Evolutionary conservation across 2,888 invertebrate genomes (phyloP), one percentile per base, ranked within the genome.

Genomic region (Pedicia rivosa): DNA sequence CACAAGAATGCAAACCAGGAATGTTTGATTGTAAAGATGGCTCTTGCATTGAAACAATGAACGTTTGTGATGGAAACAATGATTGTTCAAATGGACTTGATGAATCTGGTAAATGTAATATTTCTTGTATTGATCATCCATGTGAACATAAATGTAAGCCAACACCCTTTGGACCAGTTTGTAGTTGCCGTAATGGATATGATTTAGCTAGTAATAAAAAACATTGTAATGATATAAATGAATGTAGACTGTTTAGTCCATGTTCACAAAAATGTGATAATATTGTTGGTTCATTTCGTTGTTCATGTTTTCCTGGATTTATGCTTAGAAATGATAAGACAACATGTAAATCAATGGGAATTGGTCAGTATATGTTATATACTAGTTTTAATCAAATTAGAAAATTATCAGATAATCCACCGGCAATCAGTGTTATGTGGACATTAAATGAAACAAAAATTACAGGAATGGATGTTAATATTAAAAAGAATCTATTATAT

Each of bases 21-120:
- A 63, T 65, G 42, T 75, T 66, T 47, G 59, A 58, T 38, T 77
- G 78, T 48, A 61, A 59, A 16, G 65, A 64, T 39, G 78, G 78
- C 0, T 64, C 68, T 35, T 86, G 84, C 48, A 59, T 84, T 5
- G 67, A 73, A 38, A 66, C 69, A 55, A 49, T 57, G 1, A 59
- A 66, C 5, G 71, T 78, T 0, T 84, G 84, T 54, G 70, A 83
- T 50, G 63, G 63, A 0, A 54, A 54, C 1, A 46, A 53, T 1
- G 70, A 86, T 52, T 87, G 86, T 49, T 54, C 53, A 29, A 79
- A 79, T 48, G 71, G 67, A 1, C 68, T 70, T 6, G 86, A 87
- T 50, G 86, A 87, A 56, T 64, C 65, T 1, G 71, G 70, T 2
- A 54, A 64, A 2, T 83, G 83, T 46, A 52, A 70, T 63, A 54